Percentiles rank a stretch among this genome's conserved stretches.
Conservation (phyloP, 2,888 invertebrate species). For the Philonicus albiceps region DNA sequence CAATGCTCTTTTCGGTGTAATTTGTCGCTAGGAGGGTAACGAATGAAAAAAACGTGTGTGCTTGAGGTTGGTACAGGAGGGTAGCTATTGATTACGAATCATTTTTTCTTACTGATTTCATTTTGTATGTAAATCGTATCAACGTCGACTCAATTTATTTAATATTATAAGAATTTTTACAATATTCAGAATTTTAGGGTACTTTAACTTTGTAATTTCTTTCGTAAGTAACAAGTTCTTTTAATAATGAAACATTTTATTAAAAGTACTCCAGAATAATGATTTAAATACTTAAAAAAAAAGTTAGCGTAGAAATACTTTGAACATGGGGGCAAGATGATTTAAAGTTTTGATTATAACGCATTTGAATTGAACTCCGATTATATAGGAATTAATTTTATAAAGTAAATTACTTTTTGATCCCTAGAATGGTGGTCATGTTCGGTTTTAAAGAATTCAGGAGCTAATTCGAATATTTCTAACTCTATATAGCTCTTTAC, state of each 20-base stretch:
- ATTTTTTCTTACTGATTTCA: neutral
- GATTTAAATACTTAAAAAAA: neutral
- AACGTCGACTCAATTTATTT: neutral
- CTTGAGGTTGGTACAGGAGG: neutral
- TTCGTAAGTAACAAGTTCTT: neutral
- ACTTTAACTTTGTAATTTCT: neutral
- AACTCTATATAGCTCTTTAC: too few relatives aligned
- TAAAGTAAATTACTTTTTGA: too few relatives aligned
- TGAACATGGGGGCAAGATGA: too few relatives aligned
- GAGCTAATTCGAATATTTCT: too few relatives aligned
- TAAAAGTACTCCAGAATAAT: neutral
- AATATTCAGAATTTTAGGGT: neutral
- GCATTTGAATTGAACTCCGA: too few relatives aligned
- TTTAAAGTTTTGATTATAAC: too few relatives aligned
- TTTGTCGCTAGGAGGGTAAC: neutral
- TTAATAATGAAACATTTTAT: neutral
- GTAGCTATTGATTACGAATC: neutral
- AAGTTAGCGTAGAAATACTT: too few relatives aligned
- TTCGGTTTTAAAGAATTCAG: too few relatives aligned
- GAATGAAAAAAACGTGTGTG: neutral
- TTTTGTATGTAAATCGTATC: neutral
- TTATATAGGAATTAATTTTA: too few relatives aligned
- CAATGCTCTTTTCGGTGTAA: neutral
- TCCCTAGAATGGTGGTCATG: too few relatives aligned
- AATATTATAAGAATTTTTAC: neutral